Evolutionary conservation across 2,797 vertebrate genomes (phyloP), one percentile per base, ranked within the genome.

Genomic region (Perodicticus potto): DNA sequence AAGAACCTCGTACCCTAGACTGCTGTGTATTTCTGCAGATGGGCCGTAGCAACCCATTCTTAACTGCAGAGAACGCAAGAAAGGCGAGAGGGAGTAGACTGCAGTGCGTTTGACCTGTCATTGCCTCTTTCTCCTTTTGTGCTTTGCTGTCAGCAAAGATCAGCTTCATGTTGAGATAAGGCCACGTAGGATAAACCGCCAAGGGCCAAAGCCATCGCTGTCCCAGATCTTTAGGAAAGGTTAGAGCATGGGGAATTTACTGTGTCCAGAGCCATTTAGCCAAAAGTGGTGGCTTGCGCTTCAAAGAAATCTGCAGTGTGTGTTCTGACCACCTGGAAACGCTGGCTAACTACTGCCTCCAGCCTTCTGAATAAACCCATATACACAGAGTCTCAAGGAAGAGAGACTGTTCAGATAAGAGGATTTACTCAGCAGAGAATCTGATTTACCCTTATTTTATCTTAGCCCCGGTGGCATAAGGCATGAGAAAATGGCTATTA

Each of bases 341-440:
- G 85, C 78, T 55, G 81, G 69, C 55, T 89, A 76, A 69, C 57
- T 69, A 25, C 53, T 88, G 89, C 85, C 87, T 40, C 17, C 0
- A 85, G 92, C 55, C n/a, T 93, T 80, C 86, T 70, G 82, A 90
- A 78, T 82, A 89, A 78, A 77, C 93, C 93, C 74, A 37, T 27
- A 70, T 43, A 40, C 76, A 76, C 59, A 3, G 34, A 86, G 72
- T 96, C 70, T n/a, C 45, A 86, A 95, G 95, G 43, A 90, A 93
- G 65, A 86, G 37, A 92, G 73, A 73, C 81, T 40, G 19, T 93
- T 96, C 96, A 89, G 29, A 78, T 97, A 94, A 98, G 85, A 97
- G 92, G 90, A 97, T 97, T 98, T 97, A 82, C 22, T 95, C 63
- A 0, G 70, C 27, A 34, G 91, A 82, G 89, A 96, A 95, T 96